A percentile compares a stretch with the other conserved stretches of the same genome.
These are phyloP conservation scores for Philereme vetulata DNA, from an alignment of 2,888 invertebrate genomes.

Conservation along the genomic window DNA sequence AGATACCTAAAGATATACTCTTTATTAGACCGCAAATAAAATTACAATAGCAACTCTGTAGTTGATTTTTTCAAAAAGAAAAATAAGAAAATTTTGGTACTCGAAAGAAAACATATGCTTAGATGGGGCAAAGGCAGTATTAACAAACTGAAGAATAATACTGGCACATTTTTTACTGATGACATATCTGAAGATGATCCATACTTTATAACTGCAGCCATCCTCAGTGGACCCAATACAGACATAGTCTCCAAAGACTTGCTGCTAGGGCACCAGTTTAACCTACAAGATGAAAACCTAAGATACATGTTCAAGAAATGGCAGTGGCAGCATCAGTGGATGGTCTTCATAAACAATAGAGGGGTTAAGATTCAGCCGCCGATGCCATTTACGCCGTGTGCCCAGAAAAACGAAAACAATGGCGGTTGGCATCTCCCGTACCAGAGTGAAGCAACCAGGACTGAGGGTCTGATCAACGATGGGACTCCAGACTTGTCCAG, in stretches of 20 bases:
- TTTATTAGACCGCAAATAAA: too few relatives aligned
- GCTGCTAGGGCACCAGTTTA: conserved; percentile 89
- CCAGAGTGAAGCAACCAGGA: conserved; percentile 41
- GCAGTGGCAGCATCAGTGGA: conserved; percentile 89
- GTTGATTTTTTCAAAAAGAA: conserved; percentile 83
- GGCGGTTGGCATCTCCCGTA: conserved; percentile 89
- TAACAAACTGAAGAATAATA: conserved; percentile 79
- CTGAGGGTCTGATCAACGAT: conserved; percentile 49
- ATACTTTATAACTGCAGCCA: conserved; percentile 91
- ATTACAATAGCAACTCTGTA: too few relatives aligned
- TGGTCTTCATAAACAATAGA: conserved; percentile 51
- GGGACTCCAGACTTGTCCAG: conserved; percentile 65
- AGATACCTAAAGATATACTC: too few relatives aligned
- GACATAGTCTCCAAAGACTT: conserved; percentile 91
- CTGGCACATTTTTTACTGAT: conserved; percentile 86
- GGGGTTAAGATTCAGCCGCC: conserved; percentile 73
- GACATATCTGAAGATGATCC: conserved; percentile 93
- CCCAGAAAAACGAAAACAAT: conserved; percentile 75
- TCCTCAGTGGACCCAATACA: conserved; percentile 88
- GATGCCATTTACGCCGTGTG: conserved; percentile 78
- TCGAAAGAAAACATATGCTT: conserved; percentile 91
- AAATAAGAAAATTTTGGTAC: conserved; percentile 86
- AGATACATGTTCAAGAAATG: conserved; percentile 88
- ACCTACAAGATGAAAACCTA: conserved; percentile 82
- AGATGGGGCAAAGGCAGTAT: conserved; percentile 85